Evolutionary conservation across 2,888 invertebrate species (phyloP).

Genomic region (Amiota communis): DNA sequence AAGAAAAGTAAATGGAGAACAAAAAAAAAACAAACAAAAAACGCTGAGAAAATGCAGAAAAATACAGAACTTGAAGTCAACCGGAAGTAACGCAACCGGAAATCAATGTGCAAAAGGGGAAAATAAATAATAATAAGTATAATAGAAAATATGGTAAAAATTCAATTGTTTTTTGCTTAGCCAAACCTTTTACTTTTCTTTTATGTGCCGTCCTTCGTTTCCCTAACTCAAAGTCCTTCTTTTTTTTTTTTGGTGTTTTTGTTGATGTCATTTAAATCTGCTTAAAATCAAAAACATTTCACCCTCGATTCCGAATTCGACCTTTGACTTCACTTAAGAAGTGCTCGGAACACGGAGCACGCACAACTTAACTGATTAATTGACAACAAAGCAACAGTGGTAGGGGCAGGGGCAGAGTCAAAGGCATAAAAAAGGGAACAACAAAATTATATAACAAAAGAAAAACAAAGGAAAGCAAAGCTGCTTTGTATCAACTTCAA

Average conservation of each 20-base stretch:
- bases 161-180: not conserved
- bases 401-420: not conserved
- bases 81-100: not conserved
- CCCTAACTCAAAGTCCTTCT: no score
- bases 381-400: not conserved
- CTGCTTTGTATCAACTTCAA: not conserved
- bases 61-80: not conserved
- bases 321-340: not conserved
- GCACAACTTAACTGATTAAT: not conserved
- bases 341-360: no score
- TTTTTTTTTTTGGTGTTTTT: no score
- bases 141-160: not conserved
- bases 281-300: not conserved
- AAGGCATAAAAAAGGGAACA: not conserved
- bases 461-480: no score
- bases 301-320: not conserved
- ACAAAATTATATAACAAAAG: no score
- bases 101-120: not conserved
- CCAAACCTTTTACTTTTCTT: not conserved
- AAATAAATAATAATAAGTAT: not conserved
- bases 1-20: conserved; percentile 14
- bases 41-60: not conserved
- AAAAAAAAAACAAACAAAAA: no score
- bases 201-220: not conserved
- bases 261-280: conserved; percentile 21